Evolutionary conservation across 2,797 vertebrate genomes (phyloP).

Genomic region (Lacerta bilineata): DNA sequence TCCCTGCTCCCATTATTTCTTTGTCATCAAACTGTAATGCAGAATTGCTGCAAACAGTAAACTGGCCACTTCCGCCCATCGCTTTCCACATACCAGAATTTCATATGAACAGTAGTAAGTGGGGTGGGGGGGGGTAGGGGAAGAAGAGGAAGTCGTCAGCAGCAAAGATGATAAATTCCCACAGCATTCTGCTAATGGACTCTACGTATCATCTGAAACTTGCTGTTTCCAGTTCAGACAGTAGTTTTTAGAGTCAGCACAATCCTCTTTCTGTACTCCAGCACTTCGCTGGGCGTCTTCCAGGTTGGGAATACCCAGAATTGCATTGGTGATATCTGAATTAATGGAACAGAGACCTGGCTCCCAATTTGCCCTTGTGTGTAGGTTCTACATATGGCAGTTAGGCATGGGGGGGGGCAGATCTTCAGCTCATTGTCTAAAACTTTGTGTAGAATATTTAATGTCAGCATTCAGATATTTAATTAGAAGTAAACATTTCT

Average conservation of each 20-base stretch:
- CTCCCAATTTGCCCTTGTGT: background rate
- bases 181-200: constrained; percentile 59
- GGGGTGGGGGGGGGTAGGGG: background rate
- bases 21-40: constrained; percentile 30
- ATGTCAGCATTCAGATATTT: background rate
- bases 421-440: background rate
- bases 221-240: constrained; percentile 42
- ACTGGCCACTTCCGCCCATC: constrained; percentile 52
- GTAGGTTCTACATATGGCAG: background rate
- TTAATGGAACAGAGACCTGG: background rate
- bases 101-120: constrained; percentile 35
- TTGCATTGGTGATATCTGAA: background rate
- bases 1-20: background rate
- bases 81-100: background rate
- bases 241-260: constrained; percentile 2
- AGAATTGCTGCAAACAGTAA: constrained; percentile 38
- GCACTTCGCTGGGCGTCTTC: background rate
- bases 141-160: constrained; percentile 59
- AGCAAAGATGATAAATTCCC: constrained; percentile 16
- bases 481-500: background rate
- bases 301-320: background rate
- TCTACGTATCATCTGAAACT: constrained; percentile 39
- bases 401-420: background rate
- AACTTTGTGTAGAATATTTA: background rate
- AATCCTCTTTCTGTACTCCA: background rate